Conservation (phyloP, 2,888 invertebrate genomes). For the Cheilosia pagana region DNA sequence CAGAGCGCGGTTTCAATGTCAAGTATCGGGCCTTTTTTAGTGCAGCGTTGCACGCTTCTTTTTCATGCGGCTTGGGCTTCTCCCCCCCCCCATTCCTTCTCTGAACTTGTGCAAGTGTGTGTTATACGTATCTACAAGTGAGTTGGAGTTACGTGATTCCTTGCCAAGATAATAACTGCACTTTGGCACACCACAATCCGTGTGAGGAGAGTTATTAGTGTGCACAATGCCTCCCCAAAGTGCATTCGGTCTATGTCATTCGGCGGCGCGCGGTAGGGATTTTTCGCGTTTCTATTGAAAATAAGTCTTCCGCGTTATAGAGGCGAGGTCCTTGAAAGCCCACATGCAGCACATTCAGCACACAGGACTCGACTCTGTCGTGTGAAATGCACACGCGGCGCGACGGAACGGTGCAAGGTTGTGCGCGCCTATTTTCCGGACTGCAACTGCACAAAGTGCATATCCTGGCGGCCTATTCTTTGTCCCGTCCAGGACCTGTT, state of each 20-base stretch:
- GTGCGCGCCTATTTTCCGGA: constrained; percentile 66
- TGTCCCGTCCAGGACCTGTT: constrained; percentile 61
- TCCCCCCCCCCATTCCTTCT: too few species aligned
- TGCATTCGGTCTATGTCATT: constrained; percentile 57
- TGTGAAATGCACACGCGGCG: constrained; percentile 66
- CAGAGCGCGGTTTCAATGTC: constrained; percentile 63
- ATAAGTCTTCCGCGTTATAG: constrained; percentile 66
- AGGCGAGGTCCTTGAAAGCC: constrained; percentile 36
- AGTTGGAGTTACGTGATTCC: constrained; percentile 67
- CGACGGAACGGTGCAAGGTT: constrained; percentile 66
- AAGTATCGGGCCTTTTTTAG: constrained; percentile 68
- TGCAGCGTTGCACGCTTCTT: constrained; percentile 54
- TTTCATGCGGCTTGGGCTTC: constrained; percentile 46
- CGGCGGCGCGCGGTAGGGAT: constrained; percentile 42
- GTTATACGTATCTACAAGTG: constrained; percentile 34
- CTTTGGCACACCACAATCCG: constrained; percentile 76
- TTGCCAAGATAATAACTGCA: constrained; percentile 77
- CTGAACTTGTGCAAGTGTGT: neutral
- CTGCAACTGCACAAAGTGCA: constrained; percentile 72
- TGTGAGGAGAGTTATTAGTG: constrained; percentile 75
- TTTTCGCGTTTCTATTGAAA: constrained; percentile 76
- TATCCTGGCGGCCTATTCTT: constrained; percentile 53
- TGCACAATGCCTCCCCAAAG: constrained; percentile 47
- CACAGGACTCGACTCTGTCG: constrained; percentile 52
- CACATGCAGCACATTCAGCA: neutral